Evolutionary conservation across 2,888 invertebrate species (phyloP).

Genomic region (Leptopilina myrica): DNA sequence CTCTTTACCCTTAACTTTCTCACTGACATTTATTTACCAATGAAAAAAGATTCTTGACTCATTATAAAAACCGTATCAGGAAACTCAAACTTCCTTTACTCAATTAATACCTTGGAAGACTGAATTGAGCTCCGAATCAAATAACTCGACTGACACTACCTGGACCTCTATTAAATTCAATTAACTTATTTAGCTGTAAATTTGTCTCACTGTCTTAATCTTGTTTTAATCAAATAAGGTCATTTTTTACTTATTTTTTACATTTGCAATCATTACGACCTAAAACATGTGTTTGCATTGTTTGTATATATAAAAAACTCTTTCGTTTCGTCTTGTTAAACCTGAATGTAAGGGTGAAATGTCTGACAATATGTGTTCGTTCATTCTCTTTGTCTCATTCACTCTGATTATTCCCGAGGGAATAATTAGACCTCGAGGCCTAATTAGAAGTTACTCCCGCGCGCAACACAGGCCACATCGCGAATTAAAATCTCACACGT

Average conservation of each 20-base stretch:
- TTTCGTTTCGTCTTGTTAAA: neutral
- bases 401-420: conserved; percentile 58
- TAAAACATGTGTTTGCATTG: neutral
- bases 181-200: too few relatives aligned
- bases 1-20: conserved; percentile 28
- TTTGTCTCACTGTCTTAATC: too few relatives aligned
- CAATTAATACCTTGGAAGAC: neutral
- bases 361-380: conserved; percentile 17
- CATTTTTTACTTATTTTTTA: neutral
- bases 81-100: neutral
- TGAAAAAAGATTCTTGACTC: neutral
- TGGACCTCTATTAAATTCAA: neutral
- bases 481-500: conserved; percentile 65
- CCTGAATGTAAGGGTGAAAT: conserved; percentile 24
- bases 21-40: conserved; percentile 22
- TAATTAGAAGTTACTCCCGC: conserved; percentile 53
- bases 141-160: too few relatives aligned
- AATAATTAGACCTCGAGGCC: conserved; percentile 59
- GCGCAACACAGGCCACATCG: conserved; percentile 52
- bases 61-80: conserved; percentile 7
- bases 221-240: neutral
- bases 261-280: neutral
- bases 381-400: conserved; percentile 40
- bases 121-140: too few relatives aligned
- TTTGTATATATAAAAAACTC: conserved; percentile 6